Evolutionary conservation across 2,113 vertebrate species (phyloP).

Genomic region (Pluvialis apricaria): DNA sequence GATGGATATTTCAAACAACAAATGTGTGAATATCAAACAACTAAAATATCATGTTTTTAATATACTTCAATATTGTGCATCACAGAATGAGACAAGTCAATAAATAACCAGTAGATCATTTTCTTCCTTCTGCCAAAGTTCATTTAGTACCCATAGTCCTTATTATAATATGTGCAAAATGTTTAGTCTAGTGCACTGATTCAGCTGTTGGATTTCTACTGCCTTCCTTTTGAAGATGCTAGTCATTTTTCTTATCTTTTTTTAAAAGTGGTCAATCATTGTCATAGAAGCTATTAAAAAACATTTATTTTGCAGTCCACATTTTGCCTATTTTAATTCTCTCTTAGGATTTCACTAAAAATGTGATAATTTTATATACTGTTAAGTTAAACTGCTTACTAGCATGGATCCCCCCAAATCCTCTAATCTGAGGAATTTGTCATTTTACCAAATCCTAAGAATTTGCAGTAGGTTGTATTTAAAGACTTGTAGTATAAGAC

Average conservation of each 20-base stretch:
- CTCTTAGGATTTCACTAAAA: not conserved
- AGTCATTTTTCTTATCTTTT: fast-evolving
- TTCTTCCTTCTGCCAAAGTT: not conserved
- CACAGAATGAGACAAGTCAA: not conserved
- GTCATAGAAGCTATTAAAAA: not conserved
- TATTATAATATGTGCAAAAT: not conserved
- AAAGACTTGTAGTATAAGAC: not conserved
- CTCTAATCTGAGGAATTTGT: not conserved
- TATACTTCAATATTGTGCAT: not conserved
- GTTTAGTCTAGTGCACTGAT: not conserved
- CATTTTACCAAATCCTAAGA: not conserved
- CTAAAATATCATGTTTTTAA: not conserved
- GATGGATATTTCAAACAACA: not conserved
- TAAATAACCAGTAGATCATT: not conserved
- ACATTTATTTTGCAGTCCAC: not conserved
- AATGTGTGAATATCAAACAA: not conserved
- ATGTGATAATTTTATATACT: not conserved
- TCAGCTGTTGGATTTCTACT: not conserved
- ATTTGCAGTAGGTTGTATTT: not conserved
- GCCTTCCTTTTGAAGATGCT: not conserved
- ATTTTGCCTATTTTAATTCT: not conserved
- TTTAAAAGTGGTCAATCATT: not conserved
- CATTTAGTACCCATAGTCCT: not conserved
- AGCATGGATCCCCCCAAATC: not conserved
- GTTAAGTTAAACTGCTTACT: not conserved